phyloP scores from a whole-genome alignment of 2,113 vertebrate species.

The Ptilonorhynchus violaceus region DNA sequence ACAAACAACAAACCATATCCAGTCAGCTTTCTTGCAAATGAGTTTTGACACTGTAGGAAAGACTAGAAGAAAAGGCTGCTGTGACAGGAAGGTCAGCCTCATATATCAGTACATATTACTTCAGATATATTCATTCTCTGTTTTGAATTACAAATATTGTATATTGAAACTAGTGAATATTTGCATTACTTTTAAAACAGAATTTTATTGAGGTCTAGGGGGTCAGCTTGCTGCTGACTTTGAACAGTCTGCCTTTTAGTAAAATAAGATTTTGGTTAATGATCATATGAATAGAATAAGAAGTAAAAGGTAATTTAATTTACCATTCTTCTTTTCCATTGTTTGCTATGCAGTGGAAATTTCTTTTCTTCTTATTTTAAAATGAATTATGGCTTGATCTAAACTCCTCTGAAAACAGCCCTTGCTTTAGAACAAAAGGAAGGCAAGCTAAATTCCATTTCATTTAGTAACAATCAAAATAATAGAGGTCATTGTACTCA shows the following conservation, averaged over 20 bases:
- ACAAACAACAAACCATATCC: background rate
- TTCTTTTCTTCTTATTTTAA: background rate
- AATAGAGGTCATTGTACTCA: background rate
- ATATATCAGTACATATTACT: background rate
- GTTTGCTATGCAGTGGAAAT: background rate
- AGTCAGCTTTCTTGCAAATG: background rate
- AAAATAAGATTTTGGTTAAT: background rate
- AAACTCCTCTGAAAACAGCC: background rate
- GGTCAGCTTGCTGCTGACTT: background rate
- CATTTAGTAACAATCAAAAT: slow-evolving; percentile 2
- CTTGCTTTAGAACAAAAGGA: background rate
- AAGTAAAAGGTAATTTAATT: background rate
- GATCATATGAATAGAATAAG: background rate
- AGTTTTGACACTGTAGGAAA: background rate
- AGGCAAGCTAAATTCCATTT: background rate
- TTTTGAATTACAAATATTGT: background rate
- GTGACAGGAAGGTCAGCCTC: background rate
- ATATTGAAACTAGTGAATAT: background rate
- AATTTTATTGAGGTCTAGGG: background rate
- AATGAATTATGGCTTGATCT: background rate
- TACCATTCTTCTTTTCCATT: background rate
- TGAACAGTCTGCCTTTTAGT: background rate
- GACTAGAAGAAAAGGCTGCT: background rate
- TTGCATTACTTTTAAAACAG: background rate
- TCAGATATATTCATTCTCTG: background rate